Evolutionary conservation across 1,140 invertebrate species (phyloP), one percentile per base, ranked within the genome.

Genomic region (Macrostomum lignano): DNA sequence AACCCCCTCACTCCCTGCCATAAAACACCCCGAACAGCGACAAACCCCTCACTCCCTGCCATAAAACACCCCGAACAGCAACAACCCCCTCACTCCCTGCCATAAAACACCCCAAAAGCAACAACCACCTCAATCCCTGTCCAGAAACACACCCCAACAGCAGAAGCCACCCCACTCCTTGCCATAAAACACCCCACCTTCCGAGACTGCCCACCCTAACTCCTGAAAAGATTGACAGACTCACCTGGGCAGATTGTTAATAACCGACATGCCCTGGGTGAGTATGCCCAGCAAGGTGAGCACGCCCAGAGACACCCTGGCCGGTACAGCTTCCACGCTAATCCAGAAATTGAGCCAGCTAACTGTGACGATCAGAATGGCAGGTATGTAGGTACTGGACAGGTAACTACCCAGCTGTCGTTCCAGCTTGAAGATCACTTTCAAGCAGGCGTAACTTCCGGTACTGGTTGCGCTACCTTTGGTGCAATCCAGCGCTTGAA

Each of bases 311-410:
- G 32, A 11, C 4, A 33, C 32, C 3, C 32, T 9, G 14, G 42
- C 42, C 13, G 40, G 38, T 13, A 33, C 38, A 7, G 37, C 34
- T 21, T 42, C 38, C 5, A 40, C 31, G 23, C 40, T 37, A 26
- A 43, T 37, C 40, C 41, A 55, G 36, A 55, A 55, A 3, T 47
- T 53, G n/a, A 78, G 75, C 75, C 75, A 79, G 0, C 72, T 74
- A 0, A 79, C 51, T 63, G 74, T 71, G 4, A 79, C 74, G 6
- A 81, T 73, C 4, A 81, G 52, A 2, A 71, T 70, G 2, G 73
- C 77, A 0, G 75, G 75, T 2, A 74, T 71, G 51, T 76, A 81
- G 1, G 73, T 75, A 48, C 78, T 75, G 37, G 78, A 75, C 6
- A 81, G 47, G 48, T 78, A 73, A 47, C 77, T 73, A 6, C 73